phyloP scores from a whole-genome alignment of 37 sponge, comb jelly and placozoan species.

The Aplysina aerophoba region DNA sequence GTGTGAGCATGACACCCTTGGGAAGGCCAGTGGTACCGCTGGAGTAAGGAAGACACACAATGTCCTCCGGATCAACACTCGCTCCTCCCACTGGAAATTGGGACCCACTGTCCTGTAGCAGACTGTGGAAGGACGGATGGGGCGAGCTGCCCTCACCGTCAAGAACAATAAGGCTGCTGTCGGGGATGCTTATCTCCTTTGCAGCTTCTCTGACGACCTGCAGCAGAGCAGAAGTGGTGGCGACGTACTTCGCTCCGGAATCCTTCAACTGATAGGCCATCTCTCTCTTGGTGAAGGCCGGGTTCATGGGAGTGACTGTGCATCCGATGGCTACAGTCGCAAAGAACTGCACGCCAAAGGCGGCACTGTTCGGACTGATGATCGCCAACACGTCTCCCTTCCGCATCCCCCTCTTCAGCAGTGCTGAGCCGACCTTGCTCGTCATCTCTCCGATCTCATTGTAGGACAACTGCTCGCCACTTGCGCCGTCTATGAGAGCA shows the following conservation, averaged over 20 bases:
- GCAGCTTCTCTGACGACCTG: constrained; percentile 56
- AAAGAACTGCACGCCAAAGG: constrained; percentile 49
- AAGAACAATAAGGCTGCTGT: constrained; percentile 52
- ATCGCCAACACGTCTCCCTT: constrained; percentile 67
- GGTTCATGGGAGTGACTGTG: constrained; percentile 74
- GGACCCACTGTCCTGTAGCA: constrained; percentile 62
- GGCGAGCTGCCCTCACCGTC: constrained; percentile 9
- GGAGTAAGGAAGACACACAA: constrained; percentile 77
- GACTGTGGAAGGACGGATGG: constrained; percentile 36
- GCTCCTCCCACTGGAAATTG: constrained; percentile 21
- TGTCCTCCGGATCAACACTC: constrained; percentile 49
- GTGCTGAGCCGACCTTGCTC: constrained; percentile 48
- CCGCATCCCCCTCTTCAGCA: constrained; percentile 54
- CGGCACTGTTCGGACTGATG: constrained; percentile 57
- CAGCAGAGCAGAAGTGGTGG: constrained; percentile 57
- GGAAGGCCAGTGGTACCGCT: constrained; percentile 94
- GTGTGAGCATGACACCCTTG: constrained; percentile 91
- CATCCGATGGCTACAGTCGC: constrained; percentile 77
- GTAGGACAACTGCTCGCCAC: constrained; percentile 54
- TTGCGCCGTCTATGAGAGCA: constrained; percentile 58
- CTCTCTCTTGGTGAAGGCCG: constrained; percentile 70
- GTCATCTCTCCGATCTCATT: constrained; percentile 50
- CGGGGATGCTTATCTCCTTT: not conserved
- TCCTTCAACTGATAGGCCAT: constrained; percentile 73
- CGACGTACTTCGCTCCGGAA: constrained; percentile 59